These are phyloP conservation scores for Ammodytes dubius DNA, from an alignment of 2,113 vertebrate genomes.

Conservation along the genomic window DNA sequence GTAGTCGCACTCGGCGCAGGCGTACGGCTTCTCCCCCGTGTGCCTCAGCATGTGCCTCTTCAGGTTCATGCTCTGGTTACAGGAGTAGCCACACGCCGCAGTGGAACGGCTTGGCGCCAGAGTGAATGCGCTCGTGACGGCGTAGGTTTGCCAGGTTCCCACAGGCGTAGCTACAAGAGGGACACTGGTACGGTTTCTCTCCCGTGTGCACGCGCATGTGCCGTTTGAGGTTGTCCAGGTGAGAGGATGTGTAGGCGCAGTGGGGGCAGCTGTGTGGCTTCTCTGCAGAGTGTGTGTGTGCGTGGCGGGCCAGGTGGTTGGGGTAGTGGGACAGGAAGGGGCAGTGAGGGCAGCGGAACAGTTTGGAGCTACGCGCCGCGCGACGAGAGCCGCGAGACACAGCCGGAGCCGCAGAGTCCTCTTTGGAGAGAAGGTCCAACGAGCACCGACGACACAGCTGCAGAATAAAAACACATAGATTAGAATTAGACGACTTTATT, in stretches of 20 bases:
- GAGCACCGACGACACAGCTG: constrained; percentile 90
- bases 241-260: constrained; percentile 94
- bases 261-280: constrained; percentile 93
- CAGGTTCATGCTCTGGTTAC: constrained; percentile 99
- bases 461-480: background rate
- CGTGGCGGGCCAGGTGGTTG: constrained; percentile 95
- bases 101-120: constrained; percentile 95
- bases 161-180: constrained; percentile 93
- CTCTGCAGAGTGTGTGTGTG: constrained; percentile 95
- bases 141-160: constrained; percentile 97
- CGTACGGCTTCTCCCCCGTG: constrained; percentile 94
- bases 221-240: constrained; percentile 96
- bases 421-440: constrained; percentile 83
- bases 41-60: constrained; percentile 97
- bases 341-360: constrained; percentile 91
- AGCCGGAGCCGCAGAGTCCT: constrained; percentile 35
- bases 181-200: constrained; percentile 93
- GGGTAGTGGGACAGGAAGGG: constrained; percentile 95
- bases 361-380: constrained; percentile 77
- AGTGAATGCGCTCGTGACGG: constrained; percentile 95
- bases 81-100: constrained; percentile 94
- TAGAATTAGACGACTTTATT: background rate
- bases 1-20: constrained; percentile 91
- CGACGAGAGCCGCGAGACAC: background rate
- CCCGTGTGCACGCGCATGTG: constrained; percentile 93